Base-by-base conservation (phyloP, 2,797 vertebrate genomes). In the Myotis myotis region DNA sequence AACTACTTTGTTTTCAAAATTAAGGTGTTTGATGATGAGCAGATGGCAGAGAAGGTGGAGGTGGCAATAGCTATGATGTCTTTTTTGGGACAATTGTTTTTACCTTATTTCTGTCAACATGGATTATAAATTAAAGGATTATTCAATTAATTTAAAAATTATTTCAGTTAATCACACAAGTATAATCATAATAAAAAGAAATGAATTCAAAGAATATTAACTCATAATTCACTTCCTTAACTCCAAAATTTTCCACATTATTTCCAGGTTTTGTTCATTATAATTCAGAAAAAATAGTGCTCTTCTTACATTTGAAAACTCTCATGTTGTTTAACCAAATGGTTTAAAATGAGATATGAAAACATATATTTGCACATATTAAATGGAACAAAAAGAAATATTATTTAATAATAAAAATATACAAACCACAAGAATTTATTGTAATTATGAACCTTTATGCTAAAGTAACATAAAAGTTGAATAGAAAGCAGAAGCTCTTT, bases 361-460 rank as follows among this genome's bases (percentile, higher is more conserved):
- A 85, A 66, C 36, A 49, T 84, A 23, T 22, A 25, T 47, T 20
- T 64, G 25, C 68, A 51, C 6, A 25, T 72, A 87, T 49, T 60
- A 82, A 89, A 47, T 47, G 19, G 13, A 28, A 8, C 55, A 92
- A 75, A 91, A 25, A 85, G 47, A 95, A 95, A 60, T 92, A 62
- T 51, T 87, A 72, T 62, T 94, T 96, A 94, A 74, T 41, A 17
- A 70, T 89, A 28, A 83, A 91, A 92, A 87, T 33, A 79, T n/a
- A 17, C 2, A 93, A 87, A 16, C 11, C 22, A 41, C 5, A 81
- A 84, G 17, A 62, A 85, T 38, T 38, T 87, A 93, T 82, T 95
- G 66, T 16, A 79, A 9, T 91, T 72, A 82, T 41, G 20, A 53
- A 1, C 7, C 38, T 71, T 91, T 68, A 80, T 92, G 41, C n/a